Percentiles rank a stretch among this genome's conserved stretches.
These are phyloP conservation scores for Nephrotoma guestfalica DNA, from an alignment of 2,888 invertebrate genomes.

Conservation along the genomic window DNA sequence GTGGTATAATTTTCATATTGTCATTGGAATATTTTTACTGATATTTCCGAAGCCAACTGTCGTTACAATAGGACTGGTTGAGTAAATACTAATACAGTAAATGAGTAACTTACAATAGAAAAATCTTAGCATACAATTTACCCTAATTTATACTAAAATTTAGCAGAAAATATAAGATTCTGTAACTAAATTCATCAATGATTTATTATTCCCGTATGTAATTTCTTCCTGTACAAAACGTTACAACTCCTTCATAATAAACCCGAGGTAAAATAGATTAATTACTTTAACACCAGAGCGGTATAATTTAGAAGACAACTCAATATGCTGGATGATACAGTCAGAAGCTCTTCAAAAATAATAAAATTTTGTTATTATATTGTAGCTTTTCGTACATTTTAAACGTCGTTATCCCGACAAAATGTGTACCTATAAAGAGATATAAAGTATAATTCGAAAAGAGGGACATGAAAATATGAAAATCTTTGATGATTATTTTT, in stretches of 20 bases:
- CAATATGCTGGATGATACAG: background rate
- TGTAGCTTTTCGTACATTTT: background rate
- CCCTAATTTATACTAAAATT: too few species aligned
- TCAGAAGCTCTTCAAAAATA: background rate
- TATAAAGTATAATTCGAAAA: background rate
- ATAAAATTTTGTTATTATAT: background rate
- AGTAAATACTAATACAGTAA: too few species aligned
- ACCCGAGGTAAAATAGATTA: background rate
- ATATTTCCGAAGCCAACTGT: too few species aligned
- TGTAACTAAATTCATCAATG: too few species aligned
- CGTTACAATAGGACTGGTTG: too few species aligned
- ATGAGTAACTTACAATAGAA: too few species aligned
- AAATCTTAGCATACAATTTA: too few species aligned
- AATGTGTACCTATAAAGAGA: background rate
- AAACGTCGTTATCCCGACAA: background rate
- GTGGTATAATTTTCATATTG: too few species aligned
- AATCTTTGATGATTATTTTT: background rate
- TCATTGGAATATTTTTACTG: too few species aligned
- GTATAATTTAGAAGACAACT: background rate
- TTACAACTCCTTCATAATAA: background rate
- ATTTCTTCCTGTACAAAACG: too few species aligned
- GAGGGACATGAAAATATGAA: background rate
- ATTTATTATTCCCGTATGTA: too few species aligned
- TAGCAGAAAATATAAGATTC: too few species aligned
- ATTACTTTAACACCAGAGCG: background rate